These are phyloP conservation scores for Bothrops jararaca DNA, from an alignment of 2,113 vertebrate genomes.

Conservation along the genomic window DNA sequence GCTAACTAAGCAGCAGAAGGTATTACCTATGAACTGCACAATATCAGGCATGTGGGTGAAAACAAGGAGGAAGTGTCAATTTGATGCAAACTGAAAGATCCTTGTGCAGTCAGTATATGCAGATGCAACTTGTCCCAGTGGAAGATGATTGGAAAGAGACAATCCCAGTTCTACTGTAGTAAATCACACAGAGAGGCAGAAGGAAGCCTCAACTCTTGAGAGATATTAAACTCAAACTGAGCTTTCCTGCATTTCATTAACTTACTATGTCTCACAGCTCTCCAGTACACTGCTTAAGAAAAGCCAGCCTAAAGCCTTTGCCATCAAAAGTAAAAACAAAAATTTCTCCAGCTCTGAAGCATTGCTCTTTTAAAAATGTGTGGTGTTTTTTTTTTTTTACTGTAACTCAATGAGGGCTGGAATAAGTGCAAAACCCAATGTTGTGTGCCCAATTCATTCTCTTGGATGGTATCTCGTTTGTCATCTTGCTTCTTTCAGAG, in stretches of 20 bases:
- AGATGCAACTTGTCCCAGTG: neutral
- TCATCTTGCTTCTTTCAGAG: neutral
- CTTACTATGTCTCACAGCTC: neutral
- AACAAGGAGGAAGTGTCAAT: neutral
- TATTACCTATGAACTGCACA: too few species aligned
- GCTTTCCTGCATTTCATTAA: neutral
- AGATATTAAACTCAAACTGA: neutral
- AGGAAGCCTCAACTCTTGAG: neutral
- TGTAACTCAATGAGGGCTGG: conserved; percentile 14
- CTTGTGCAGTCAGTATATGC: neutral
- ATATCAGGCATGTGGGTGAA: too few species aligned
- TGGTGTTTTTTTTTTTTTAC: neutral
- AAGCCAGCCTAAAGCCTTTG: neutral
- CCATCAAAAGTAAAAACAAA: conserved; percentile 20
- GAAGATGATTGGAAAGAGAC: neutral
- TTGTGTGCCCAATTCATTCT: neutral
- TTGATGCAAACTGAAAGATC: neutral
- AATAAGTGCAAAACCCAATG: conserved; percentile 10
- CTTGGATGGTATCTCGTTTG: neutral
- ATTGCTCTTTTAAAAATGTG: neutral
- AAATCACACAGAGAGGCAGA: neutral
- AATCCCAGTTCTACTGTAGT: neutral
- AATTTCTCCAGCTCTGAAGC: neutral
- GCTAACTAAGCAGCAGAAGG: too few species aligned
- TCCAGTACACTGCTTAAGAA: too few species aligned